Percentiles rank a stretch among this genome's conserved stretches.
Evolutionary conservation across 2,888 invertebrate genomes (phyloP).

Genomic region (Rhimphoctona megacephalus): DNA sequence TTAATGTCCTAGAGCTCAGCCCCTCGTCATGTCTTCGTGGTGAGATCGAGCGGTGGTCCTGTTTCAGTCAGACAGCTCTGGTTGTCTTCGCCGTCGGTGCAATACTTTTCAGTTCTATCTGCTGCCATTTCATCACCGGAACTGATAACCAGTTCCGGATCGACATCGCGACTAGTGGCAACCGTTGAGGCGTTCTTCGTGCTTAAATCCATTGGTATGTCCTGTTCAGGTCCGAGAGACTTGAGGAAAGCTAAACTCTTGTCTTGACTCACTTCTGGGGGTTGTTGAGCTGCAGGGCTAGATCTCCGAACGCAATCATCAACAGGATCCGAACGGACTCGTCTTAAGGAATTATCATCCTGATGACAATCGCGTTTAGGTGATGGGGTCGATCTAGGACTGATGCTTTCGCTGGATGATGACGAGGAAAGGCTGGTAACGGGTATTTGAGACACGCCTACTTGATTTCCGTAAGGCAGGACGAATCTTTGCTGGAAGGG

Average conservation of each 20-base stretch:
- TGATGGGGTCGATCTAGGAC: slow-evolving; percentile 81
- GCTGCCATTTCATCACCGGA: slow-evolving; percentile 63
- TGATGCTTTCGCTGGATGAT: slow-evolving; percentile 81
- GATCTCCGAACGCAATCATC: slow-evolving; percentile 50
- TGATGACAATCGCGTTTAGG: slow-evolving; percentile 73
- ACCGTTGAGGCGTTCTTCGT: slow-evolving; percentile 86
- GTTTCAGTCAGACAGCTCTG: slow-evolving; percentile 73
- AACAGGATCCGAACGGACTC: background rate
- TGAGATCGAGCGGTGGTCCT: slow-evolving; percentile 81
- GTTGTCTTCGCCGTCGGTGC: slow-evolving; percentile 70
- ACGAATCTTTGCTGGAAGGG: slow-evolving; percentile 82
- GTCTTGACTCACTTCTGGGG: slow-evolving; percentile 67
- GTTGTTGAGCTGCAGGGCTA: background rate
- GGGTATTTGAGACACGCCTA: slow-evolving; percentile 75
- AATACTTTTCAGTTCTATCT: slow-evolving; percentile 44
- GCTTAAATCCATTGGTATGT: slow-evolving; percentile 93
- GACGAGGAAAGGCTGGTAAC: slow-evolving; percentile 77
- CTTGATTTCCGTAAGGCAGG: slow-evolving; percentile 80
- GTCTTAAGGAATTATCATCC: slow-evolving; percentile 1
- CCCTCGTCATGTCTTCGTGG: slow-evolving; percentile 81
- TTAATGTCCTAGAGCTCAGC: slow-evolving; percentile 19
- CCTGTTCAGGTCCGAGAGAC: slow-evolving; percentile 86
- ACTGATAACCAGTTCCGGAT: slow-evolving; percentile 38
- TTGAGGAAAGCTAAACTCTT: slow-evolving; percentile 81
- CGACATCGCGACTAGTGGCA: slow-evolving; percentile 33